A percentile compares a stretch with the other conserved stretches of the same genome.
Evolutionary conservation across 53 echinoderm and acorn worm genomes (phyloP).

Genomic region (Echinarachnius parma): DNA sequence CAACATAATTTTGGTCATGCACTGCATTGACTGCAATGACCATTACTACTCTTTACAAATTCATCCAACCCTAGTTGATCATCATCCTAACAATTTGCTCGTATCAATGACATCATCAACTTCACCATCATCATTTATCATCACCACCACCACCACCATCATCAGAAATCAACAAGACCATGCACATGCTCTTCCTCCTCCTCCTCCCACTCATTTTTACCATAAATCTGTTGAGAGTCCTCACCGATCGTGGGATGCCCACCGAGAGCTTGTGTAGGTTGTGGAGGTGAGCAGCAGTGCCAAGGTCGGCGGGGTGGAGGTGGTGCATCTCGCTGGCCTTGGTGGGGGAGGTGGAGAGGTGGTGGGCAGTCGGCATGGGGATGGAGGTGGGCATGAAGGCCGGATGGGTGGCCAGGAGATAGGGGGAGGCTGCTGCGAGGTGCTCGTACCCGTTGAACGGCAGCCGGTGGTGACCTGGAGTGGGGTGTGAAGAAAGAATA

Average conservation of each 20-base stretch:
- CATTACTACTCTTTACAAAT: neutral
- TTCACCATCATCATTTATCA: neutral
- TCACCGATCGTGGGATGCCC: conserved; percentile 44
- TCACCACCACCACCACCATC: neutral
- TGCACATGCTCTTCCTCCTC: neutral
- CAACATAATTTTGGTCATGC: neutral
- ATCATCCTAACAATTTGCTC: too few relatives aligned
- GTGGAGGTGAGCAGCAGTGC: conserved; percentile 40
- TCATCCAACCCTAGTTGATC: neutral
- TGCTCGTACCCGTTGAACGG: conserved; percentile 70
- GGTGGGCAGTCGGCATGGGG: conserved; percentile 62
- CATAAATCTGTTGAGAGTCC: neutral
- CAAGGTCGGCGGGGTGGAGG: conserved; percentile 36
- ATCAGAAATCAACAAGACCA: too few relatives aligned
- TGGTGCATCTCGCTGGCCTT: conserved; percentile 54
- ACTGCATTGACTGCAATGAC: neutral
- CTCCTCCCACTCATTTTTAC: neutral
- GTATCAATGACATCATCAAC: too few relatives aligned
- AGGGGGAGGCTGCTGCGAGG: conserved; percentile 68
- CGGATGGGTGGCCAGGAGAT: conserved; percentile 94
- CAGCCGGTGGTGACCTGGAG: conserved; percentile 40
- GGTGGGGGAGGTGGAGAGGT: conserved; percentile 51
- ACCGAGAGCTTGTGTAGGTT: conserved; percentile 48
- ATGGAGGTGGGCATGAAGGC: conserved; percentile 72
- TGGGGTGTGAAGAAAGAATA: neutral